These are phyloP conservation scores for Uropetala carovei DNA, from an alignment of 2,888 invertebrate species.

Conservation along the genomic window DNA sequence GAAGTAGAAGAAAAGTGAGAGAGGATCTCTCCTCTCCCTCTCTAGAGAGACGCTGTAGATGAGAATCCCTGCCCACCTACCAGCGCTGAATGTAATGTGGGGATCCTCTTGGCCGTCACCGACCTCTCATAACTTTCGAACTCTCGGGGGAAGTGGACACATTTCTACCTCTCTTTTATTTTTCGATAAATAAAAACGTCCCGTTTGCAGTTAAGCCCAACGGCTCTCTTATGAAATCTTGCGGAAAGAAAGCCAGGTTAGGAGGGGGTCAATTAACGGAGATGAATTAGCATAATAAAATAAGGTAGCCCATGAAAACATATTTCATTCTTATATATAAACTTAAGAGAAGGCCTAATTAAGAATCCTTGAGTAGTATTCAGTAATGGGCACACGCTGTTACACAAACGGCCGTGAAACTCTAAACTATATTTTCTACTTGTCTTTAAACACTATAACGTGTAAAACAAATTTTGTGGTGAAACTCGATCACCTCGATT, in stretches of 20 bases:
- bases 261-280: not conserved
- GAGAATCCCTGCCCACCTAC: not conserved
- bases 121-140: conserved; percentile 18
- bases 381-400: too few relatives aligned
- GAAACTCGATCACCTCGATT: too few relatives aligned
- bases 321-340: not conserved
- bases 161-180: not conserved
- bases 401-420: too few relatives aligned
- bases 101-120: not conserved
- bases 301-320: not conserved
- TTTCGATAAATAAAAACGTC: conserved; percentile 19
- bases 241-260: not conserved
- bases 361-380: too few relatives aligned
- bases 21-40: not conserved
- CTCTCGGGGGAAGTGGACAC: conserved; percentile 12
- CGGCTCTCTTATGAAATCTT: not conserved
- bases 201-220: not conserved
- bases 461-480: too few relatives aligned
- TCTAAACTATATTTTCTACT: too few relatives aligned
- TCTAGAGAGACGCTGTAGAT: not conserved
- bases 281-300: not conserved
- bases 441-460: too few relatives aligned
- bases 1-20: not conserved
- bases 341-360: too few relatives aligned
- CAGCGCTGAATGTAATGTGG: not conserved